Evolutionary conservation across 2,888 invertebrate genomes (phyloP).

Genomic region (Sympetrum striolatum): DNA sequence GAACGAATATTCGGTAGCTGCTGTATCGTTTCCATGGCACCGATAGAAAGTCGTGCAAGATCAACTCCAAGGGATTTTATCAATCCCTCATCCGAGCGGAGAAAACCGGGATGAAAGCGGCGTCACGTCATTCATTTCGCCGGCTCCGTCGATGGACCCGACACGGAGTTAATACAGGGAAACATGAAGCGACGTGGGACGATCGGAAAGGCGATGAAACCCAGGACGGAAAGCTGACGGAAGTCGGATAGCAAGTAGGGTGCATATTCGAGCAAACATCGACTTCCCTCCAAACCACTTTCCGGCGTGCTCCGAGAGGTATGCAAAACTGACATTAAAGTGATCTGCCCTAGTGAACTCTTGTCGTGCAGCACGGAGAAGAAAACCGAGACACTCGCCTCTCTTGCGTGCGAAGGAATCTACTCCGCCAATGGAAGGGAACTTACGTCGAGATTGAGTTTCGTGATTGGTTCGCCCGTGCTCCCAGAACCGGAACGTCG

Average conservation of each 20-base stretch:
- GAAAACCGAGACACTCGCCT: neutral
- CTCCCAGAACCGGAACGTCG: neutral
- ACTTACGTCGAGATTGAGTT: neutral
- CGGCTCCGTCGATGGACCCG: too few relatives aligned
- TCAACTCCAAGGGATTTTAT: too few relatives aligned
- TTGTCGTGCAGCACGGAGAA: neutral
- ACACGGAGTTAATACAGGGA: too few relatives aligned
- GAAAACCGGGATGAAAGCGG: neutral
- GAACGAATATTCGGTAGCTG: too few relatives aligned
- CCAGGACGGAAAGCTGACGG: neutral
- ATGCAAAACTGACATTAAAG: neutral
- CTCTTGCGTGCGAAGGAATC: neutral
- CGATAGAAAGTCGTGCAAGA: too few relatives aligned
- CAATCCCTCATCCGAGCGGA: neutral
- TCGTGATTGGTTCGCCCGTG: slow-evolving; percentile 27
- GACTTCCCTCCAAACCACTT: neutral
- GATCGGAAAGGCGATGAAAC: neutral
- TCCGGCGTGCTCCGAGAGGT: neutral
- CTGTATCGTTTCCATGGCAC: too few relatives aligned
- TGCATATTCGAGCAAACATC: neutral
- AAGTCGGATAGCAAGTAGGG: neutral
- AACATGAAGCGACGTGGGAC: neutral
- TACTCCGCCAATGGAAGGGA: neutral
- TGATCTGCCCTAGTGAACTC: neutral
- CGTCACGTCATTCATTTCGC: too few relatives aligned